These are phyloP conservation scores for Mus minutoides DNA, from an alignment of 2,797 vertebrate species.

Conservation along the genomic window DNA sequence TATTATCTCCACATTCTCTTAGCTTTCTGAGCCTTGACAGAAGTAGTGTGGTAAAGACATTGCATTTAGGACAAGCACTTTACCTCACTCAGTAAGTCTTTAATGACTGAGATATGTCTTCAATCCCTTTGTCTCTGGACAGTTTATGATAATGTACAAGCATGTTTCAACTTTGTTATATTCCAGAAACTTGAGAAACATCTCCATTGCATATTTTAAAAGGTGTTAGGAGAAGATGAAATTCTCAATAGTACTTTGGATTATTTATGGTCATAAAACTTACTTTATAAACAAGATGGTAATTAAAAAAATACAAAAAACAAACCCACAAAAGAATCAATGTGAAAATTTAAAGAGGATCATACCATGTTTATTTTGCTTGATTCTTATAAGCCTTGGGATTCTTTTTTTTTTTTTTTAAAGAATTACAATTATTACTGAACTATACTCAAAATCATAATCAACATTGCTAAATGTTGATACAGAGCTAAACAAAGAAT, in stretches of 20 bases:
- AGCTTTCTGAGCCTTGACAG: not conserved
- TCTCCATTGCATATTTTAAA: not conserved
- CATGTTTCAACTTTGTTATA: not conserved
- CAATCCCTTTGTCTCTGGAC: not conserved
- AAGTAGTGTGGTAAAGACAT: not conserved
- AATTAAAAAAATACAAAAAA: not conserved
- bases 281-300: not conserved
- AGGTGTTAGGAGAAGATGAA: not conserved
- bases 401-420: not conserved
- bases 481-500: too few species aligned
- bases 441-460: not conserved
- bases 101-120: not conserved
- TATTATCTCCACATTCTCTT: too few species aligned
- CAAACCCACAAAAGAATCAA: not conserved
- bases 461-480: too few species aligned
- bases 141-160: not conserved
- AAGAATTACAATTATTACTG: not conserved
- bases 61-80: not conserved
- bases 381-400: not conserved
- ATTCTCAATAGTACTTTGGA: not conserved
- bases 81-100: not conserved
- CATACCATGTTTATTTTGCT: not conserved
- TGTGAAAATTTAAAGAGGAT: not conserved
- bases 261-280: not conserved
- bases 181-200: not conserved